phyloP scores from a whole-genome alignment of 2,888 invertebrate genomes.

The Drosophila recens region DNA sequence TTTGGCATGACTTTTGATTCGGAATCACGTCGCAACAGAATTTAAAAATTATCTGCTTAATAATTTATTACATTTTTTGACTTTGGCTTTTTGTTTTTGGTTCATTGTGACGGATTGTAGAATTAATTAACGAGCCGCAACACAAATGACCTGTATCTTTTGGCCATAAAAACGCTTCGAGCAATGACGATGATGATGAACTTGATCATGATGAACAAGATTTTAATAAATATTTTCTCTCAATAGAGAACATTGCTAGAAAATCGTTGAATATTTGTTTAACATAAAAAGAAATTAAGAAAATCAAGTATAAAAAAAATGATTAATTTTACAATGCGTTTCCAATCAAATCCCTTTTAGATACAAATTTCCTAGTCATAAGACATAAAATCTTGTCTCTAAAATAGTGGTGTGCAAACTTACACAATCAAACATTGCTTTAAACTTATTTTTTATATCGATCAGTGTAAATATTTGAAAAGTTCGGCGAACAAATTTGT shows the following conservation, averaged over 20 bases:
- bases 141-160: constrained; percentile 47
- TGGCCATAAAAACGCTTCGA: constrained; percentile 19
- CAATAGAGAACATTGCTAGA: background rate
- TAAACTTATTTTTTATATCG: too few species aligned
- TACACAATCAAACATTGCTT: too few species aligned
- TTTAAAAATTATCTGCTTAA: constrained; percentile 36
- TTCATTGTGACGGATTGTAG: constrained; percentile 42
- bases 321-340: too few species aligned
- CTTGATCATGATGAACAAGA: constrained; percentile 1
- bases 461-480: background rate
- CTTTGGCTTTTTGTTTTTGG: constrained; percentile 20
- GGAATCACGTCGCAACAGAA: constrained; percentile 2
- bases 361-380: too few species aligned
- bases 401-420: too few species aligned
- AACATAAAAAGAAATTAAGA: background rate
- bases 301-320: too few species aligned
- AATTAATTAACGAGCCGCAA: constrained; percentile 48
- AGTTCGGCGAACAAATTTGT: constrained; percentile 18
- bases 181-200: constrained; percentile 12
- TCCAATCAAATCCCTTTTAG: too few species aligned
- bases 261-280: background rate
- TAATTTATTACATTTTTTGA: constrained; percentile 35
- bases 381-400: too few species aligned
- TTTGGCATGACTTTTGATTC: constrained; percentile 36
- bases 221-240: background rate